A percentile compares a stretch with the other conserved stretches of the same genome.
Evolutionary conservation across 1,140 invertebrate genomes (phyloP).

Genomic region (Drosophila auraria): DNA sequence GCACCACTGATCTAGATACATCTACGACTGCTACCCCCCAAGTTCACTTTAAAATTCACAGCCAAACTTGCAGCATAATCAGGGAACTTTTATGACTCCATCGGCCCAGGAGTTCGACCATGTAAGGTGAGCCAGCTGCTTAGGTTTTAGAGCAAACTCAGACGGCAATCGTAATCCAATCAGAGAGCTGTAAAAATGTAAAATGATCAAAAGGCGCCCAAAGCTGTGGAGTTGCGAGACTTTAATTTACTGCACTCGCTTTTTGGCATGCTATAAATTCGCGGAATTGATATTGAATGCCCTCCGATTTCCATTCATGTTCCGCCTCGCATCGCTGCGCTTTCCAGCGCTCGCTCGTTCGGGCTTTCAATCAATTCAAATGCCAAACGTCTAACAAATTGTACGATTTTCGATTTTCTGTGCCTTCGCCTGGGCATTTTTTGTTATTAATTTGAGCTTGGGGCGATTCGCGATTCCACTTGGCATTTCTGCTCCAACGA

Average conservation of each 20-base stretch:
- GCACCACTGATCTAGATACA: no score
- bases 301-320: conserved; percentile 12
- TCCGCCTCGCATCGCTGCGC: conserved; percentile 3
- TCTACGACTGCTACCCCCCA: no score
- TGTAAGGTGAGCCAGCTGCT: conserved; percentile 19
- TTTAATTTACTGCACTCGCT: conserved; percentile 64
- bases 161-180: conserved; percentile 52
- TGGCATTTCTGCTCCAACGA: conserved; percentile 49
- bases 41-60: neutral
- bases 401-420: conserved; percentile 46
- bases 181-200: conserved; percentile 43
- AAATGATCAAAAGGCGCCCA: conserved; percentile 42
- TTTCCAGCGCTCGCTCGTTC: conserved; percentile 39
- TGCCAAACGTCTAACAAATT: conserved; percentile 72
- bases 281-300: conserved; percentile 65
- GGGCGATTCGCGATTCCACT: conserved; percentile 53
- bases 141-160: conserved; percentile 24
- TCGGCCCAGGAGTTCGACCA: neutral
- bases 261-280: conserved; percentile 68
- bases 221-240: conserved; percentile 17
- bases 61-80: neutral
- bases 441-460: conserved; percentile 70
- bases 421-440: conserved; percentile 32
- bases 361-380: conserved; percentile 75
- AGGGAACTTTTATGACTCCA: conserved; percentile 11